Evolutionary conservation across 2,888 invertebrate genomes (phyloP).

Genomic region (Chalcis sispes): DNA sequence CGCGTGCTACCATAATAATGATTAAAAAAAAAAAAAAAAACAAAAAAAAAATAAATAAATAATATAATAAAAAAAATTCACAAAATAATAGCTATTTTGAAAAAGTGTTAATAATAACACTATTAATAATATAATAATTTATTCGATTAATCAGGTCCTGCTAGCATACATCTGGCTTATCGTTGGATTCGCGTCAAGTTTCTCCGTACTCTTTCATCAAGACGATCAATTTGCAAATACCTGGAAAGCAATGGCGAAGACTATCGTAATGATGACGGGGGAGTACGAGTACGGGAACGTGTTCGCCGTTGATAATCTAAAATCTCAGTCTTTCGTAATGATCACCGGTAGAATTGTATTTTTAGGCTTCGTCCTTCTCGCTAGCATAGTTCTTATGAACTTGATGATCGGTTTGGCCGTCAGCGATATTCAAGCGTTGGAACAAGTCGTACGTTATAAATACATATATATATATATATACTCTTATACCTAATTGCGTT

Average conservation of each 20-base stretch:
- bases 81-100: too few relatives aligned
- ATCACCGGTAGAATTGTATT: conserved; percentile 76
- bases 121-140: too few relatives aligned
- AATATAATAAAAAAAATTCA: too few relatives aligned
- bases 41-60: too few relatives aligned
- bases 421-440: conserved; percentile 76
- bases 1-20: too few relatives aligned
- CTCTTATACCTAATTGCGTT: too few relatives aligned
- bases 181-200: conserved; percentile 79
- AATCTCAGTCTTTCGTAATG: conserved; percentile 59
- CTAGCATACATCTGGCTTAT: conserved; percentile 78
- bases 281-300: conserved; percentile 78
- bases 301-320: too few relatives aligned
- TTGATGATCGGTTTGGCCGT: conserved; percentile 79
- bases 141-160: conserved; percentile 77
- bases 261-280: conserved; percentile 80
- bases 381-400: conserved; percentile 79
- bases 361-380: conserved; percentile 77
- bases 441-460: conserved; percentile 3
- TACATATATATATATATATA: too few relatives aligned
- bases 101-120: too few relatives aligned
- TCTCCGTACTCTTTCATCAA: conserved; percentile 77
- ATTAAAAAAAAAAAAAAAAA: too few relatives aligned
- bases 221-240: conserved; percentile 40
- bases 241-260: conserved; percentile 73